Evolutionary conservation across 2,797 vertebrate genomes (phyloP), one percentile per base, ranked within the genome.

Genomic region (Macroramphosus scolopax): DNA sequence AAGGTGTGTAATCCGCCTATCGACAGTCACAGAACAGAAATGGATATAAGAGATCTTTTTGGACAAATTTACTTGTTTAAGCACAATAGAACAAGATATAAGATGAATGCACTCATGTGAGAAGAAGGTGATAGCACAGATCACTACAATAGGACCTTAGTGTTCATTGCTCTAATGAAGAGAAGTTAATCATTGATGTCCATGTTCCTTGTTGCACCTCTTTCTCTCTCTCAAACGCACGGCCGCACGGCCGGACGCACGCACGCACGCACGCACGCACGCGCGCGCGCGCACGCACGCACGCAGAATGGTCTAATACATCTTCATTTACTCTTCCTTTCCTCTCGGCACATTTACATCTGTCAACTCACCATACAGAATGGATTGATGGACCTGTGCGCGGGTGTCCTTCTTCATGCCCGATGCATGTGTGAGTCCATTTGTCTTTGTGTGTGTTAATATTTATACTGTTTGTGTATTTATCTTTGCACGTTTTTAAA

Each of bases 311-410:
- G 59, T 63, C 72, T 81, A 82, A 86, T 87, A 75, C 76, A 82
- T 84, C 86, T 86, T 85, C 82, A 86, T 87, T 86, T 85, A 75
- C 80, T 54, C 69, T 51, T 63, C 66, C 81, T 84, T 81, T 87
- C 86, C 74, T 81, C 71, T 75, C 72, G 80, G 78, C 76, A 82
- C 81, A 86, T 86, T 86, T 86, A 82, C 84, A 88, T 85, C 80
- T 88, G 84, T 85, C 84, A 85, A 69, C 75, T 63, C 63, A 55
- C 68, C 46, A 69, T 78, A 73, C 64, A 71, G 54, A 82, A 71
- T 81, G 77, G 73, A 87, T 84, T 75, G 74, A 78, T 84, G 50
- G 35, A 55, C 16, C 41, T 46, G 51, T 15, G 43, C 35, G 41
- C 52, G 51, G 48, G 42, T 43, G 34, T 40, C n/a, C n/a, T n/a